phyloP scores from a whole-genome alignment of 2,888 invertebrate genomes.

The Platycheirus albimanus region DNA sequence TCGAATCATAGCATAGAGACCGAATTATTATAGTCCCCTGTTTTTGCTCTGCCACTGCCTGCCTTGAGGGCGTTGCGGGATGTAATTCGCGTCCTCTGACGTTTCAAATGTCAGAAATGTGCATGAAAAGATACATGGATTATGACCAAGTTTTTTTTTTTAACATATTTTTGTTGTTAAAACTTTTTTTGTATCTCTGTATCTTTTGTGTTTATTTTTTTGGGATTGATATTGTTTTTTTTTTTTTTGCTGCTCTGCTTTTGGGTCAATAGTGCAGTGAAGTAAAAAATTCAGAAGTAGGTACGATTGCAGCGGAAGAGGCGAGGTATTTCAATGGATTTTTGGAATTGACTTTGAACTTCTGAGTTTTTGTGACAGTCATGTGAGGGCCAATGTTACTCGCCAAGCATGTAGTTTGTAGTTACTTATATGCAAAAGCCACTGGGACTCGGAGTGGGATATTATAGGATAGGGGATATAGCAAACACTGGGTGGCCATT shows the following conservation, averaged over 20 bases:
- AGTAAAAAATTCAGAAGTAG: constrained; percentile 26
- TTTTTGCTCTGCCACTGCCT: not conserved
- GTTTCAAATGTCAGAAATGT: constrained; percentile 57
- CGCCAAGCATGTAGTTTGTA: not conserved
- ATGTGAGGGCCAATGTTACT: constrained; percentile 51
- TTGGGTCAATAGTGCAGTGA: constrained; percentile 35
- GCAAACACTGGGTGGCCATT: not conserved
- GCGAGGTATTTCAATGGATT: constrained; percentile 36
- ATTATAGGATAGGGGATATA: too few species aligned
- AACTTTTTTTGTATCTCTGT: not conserved
- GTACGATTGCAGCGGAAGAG: not conserved
- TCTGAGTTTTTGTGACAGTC: constrained; percentile 46
- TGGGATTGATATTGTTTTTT: not conserved
- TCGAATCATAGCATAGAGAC: too few species aligned
- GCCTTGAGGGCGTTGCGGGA: constrained; percentile 31
- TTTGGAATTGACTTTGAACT: constrained; percentile 63
- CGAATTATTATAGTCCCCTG: not conserved
- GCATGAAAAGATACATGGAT: constrained; percentile 49
- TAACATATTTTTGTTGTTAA: not conserved
- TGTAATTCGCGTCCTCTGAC: constrained; percentile 55
- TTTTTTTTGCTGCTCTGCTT: not conserved
- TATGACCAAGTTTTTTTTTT: constrained; percentile 45
- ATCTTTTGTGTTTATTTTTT: not conserved
- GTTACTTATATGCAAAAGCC: too few species aligned
- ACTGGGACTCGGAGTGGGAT: not conserved